These are phyloP conservation scores for Dermochelys coriacea DNA, from an alignment of 2,797 vertebrate species.

Conservation along the genomic window DNA sequence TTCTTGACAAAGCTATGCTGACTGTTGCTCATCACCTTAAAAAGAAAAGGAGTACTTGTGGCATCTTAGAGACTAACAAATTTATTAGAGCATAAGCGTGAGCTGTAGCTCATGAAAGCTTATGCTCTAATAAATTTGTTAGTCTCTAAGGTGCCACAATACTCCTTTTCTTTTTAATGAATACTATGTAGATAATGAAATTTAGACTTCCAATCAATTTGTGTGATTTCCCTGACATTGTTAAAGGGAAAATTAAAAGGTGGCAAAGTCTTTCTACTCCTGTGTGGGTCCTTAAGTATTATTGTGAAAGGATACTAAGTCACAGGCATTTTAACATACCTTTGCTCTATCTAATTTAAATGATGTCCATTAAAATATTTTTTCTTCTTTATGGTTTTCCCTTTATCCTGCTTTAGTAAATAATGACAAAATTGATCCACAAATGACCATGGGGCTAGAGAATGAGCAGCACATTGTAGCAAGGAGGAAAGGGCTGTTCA, in stretches of 20 bases:
- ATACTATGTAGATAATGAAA: not conserved
- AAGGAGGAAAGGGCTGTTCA: not conserved
- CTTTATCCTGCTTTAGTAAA: slow-evolving; percentile 35
- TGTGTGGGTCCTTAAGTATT: not conserved
- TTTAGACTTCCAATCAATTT: not conserved
- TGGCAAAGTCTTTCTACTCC: not conserved
- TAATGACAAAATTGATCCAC: slow-evolving; percentile 30
- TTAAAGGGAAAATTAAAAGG: not conserved
- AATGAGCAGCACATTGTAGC: not conserved
- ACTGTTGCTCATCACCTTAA: too few species aligned
- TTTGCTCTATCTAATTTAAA: slow-evolving; percentile 62
- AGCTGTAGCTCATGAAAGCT: too few species aligned
- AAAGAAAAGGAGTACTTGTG: too few species aligned
- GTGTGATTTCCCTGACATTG: not conserved
- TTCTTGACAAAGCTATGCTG: too few species aligned
- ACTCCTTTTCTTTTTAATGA: not conserved
- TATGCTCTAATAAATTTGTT: too few species aligned
- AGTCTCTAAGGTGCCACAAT: too few species aligned
- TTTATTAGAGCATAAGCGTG: too few species aligned
- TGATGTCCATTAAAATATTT: slow-evolving; percentile 51
- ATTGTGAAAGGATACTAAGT: slow-evolving; percentile 25
- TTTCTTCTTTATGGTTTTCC: slow-evolving; percentile 39
- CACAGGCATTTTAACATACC: slow-evolving; percentile 59
- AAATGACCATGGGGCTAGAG: not conserved
- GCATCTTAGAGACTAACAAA: too few species aligned